Conservation (phyloP, 2,797 vertebrate genomes). For the Dromococcyx pavoninus region DNA sequence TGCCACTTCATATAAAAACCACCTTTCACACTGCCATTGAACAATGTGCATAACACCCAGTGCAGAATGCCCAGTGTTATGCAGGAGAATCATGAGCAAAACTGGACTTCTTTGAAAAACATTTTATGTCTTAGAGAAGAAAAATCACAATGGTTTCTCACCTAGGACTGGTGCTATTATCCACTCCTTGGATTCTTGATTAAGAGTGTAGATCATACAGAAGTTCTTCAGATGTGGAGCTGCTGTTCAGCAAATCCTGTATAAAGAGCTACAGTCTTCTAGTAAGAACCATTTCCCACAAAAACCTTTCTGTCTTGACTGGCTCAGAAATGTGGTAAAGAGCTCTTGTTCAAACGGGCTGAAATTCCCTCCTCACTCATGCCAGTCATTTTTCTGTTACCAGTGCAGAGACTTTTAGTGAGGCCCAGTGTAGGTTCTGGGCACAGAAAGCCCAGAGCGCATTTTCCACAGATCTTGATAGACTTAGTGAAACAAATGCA, state of each 20-base stretch:
- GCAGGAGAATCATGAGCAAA: background rate
- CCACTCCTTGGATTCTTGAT: background rate
- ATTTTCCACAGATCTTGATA: background rate
- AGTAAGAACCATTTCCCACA: background rate
- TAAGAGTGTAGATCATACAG: background rate
- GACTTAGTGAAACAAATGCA: fast-evolving
- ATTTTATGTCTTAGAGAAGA: background rate
- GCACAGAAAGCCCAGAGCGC: background rate
- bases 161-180: background rate
- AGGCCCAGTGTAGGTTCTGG: fast-evolving
- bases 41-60: background rate
- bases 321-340: background rate
- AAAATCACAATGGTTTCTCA: background rate
- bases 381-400: background rate
- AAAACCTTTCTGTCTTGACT: background rate
- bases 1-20: background rate
- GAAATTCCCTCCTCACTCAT: background rate
- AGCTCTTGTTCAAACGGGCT: background rate
- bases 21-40: background rate
- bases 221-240: background rate
- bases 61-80: background rate
- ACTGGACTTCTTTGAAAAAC: background rate
- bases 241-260: background rate
- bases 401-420: background rate
- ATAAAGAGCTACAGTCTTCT: background rate